phyloP scores from a whole-genome alignment of 2,113 vertebrate species.

The Pedetes capensis region DNA sequence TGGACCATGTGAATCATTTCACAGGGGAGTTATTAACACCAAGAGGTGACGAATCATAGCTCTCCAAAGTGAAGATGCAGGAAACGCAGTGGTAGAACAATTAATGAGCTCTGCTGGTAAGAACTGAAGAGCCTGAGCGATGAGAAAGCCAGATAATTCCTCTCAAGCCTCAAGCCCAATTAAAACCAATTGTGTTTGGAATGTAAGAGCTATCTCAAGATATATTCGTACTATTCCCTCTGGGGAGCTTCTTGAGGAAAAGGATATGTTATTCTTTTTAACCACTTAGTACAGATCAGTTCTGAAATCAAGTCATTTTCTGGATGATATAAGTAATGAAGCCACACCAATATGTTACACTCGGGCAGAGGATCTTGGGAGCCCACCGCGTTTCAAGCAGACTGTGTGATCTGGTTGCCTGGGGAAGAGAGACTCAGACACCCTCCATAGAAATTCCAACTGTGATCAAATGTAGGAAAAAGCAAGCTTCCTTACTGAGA shows the following conservation, averaged over 20 bases:
- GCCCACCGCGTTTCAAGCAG: not conserved
- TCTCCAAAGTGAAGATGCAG: not conserved
- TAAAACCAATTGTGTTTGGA: constrained; percentile 3
- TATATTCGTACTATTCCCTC: not conserved
- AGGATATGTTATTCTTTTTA: not conserved
- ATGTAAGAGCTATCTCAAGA: not conserved
- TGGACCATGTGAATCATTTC: not conserved
- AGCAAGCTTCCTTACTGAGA: not conserved
- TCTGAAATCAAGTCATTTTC: not conserved
- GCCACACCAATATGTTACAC: not conserved
- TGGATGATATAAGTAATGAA: not conserved
- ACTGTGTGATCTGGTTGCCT: not conserved
- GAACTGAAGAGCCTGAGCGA: not conserved
- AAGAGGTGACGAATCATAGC: not conserved
- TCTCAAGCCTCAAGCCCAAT: not conserved
- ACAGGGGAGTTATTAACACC: not conserved
- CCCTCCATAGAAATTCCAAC: not conserved
- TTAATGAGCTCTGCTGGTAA: not conserved
- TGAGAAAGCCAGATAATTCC: not conserved
- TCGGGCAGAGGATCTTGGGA: not conserved
- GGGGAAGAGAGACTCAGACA: not conserved
- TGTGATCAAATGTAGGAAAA: not conserved
- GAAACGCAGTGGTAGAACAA: not conserved
- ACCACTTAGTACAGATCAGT: not conserved
- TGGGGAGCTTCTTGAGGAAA: not conserved